phyloP scores from a whole-genome alignment of 2,888 invertebrate species.

The Odontothrips loti region DNA sequence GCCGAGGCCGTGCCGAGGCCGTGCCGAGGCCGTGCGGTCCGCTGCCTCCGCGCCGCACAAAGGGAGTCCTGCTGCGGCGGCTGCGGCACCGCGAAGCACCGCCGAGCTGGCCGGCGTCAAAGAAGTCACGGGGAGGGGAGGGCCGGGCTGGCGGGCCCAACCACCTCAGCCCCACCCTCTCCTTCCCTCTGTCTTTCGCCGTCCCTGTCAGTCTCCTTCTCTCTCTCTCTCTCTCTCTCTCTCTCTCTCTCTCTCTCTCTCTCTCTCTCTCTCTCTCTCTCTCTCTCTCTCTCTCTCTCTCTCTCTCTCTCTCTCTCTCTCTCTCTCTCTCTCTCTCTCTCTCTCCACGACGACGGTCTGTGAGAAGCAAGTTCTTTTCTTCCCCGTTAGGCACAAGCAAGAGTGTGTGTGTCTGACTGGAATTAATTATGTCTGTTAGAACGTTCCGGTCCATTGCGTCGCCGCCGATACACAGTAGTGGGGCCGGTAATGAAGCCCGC shows the following conservation, averaged over 20 bases:
- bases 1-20: no score
- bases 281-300: no score
- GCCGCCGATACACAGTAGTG: neutral
- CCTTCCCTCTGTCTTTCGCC: neutral
- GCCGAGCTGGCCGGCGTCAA: neutral
- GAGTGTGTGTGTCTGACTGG: slow-evolving; percentile 17
- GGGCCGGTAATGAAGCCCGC: neutral
- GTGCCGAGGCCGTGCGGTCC: no score
- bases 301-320: no score
- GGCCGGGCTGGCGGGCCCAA: neutral
- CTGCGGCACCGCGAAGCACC: neutral
- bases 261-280: no score
- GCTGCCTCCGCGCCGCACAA: no score
- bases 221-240: no score
- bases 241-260: no score
- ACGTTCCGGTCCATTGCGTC: slow-evolving; percentile 18
- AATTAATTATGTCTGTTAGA: slow-evolving; percentile 23
- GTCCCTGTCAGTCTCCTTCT: no score
- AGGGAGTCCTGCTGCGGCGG: neutral
- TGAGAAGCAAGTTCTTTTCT: slow-evolving; percentile 10
- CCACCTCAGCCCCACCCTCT: neutral
- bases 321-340: no score
- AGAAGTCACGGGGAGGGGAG: neutral
- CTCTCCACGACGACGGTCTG: no score
- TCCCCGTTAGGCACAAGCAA: slow-evolving; percentile 14